phyloP scores from a whole-genome alignment of 2,888 invertebrate species.

The Acholoe squamosa region DNA sequence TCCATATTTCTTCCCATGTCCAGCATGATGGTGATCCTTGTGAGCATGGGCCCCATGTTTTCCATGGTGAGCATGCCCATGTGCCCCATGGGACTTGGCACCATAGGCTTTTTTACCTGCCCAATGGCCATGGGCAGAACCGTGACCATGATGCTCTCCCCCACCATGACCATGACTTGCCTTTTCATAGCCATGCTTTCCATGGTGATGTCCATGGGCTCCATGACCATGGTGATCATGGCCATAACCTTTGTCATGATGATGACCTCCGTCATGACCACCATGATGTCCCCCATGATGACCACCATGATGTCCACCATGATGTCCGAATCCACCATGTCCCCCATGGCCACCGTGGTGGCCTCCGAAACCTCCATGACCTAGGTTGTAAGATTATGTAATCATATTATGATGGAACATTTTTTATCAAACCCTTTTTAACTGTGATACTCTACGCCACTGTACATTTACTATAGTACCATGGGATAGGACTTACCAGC shows the following conservation, averaged over 20 bases:
- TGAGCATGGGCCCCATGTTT: not conserved
- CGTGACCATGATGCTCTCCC: not conserved
- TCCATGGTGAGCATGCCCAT: conserved; percentile 15
- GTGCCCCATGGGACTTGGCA: not conserved
- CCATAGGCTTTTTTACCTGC: not conserved
- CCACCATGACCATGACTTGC: not conserved
- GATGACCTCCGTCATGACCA: not conserved
- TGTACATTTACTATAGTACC: too few species aligned
- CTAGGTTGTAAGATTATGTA: too few species aligned
- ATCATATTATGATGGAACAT: too few species aligned
- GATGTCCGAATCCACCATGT: too few species aligned
- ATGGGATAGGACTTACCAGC: too few species aligned
- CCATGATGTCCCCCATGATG: not conserved
- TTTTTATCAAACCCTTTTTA: too few species aligned
- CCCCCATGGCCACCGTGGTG: too few species aligned
- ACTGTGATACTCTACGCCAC: too few species aligned
- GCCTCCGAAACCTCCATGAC: too few species aligned
- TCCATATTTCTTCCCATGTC: not conserved
- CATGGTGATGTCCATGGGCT: conserved; percentile 19
- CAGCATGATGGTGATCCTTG: not conserved
- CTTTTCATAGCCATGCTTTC: not conserved
- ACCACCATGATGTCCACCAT: not conserved
- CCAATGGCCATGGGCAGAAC: not conserved
- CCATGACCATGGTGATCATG: conserved; percentile 2
- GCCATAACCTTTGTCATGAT: not conserved